Conservation (phyloP, 2,113 vertebrate species). For the Nannospalax galili region DNA sequence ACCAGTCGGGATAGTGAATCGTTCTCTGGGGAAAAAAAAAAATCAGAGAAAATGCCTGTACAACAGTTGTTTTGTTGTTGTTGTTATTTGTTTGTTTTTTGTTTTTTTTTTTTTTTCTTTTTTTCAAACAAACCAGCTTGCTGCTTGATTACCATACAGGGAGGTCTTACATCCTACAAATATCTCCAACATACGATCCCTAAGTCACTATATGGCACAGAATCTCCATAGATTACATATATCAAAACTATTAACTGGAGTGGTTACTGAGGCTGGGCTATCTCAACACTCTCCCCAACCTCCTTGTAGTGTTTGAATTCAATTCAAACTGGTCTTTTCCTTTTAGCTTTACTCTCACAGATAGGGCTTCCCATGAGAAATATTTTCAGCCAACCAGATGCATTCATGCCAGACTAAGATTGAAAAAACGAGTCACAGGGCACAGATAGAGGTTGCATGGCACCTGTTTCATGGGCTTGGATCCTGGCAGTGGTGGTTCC, state of each 20-base stretch:
- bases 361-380: neutral
- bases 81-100: too few species aligned
- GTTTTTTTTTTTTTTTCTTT: too few species aligned
- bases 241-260: neutral
- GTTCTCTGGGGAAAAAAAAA: neutral
- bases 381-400: neutral
- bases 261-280: neutral
- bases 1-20: neutral
- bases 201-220: neutral
- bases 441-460: neutral
- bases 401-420: neutral
- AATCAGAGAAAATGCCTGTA: neutral
- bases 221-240: neutral
- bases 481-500: neutral
- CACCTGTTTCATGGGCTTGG: neutral
- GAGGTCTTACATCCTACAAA: neutral
- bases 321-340: neutral
- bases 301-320: neutral
- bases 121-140: neutral
- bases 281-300: neutral
- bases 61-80: too few species aligned
- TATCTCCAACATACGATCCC: neutral
- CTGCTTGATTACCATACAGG: neutral
- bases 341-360: neutral
- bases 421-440: neutral